Conservation (phyloP, 2,113 vertebrate genomes). For the Pica pica region DNA sequence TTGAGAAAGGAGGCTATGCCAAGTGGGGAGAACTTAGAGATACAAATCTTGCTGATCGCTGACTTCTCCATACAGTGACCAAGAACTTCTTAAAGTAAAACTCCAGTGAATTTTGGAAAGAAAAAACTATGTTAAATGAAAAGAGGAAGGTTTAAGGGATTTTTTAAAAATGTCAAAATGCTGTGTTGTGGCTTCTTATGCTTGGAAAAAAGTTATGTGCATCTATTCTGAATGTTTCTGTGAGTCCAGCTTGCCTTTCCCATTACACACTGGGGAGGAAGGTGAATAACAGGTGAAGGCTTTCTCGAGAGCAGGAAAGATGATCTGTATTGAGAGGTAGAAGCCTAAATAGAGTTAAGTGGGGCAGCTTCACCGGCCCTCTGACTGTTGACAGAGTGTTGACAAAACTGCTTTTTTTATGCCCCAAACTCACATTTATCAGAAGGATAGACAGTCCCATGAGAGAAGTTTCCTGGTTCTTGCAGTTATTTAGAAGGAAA, state of each 20-base stretch:
- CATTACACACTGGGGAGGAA: neutral
- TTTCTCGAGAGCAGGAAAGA: neutral
- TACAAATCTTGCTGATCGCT: accelerated
- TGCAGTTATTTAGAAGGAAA: neutral
- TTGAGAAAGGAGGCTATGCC: neutral
- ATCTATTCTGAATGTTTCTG: neutral
- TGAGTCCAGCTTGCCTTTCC: neutral
- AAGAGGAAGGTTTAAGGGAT: neutral
- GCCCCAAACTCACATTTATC: neutral
- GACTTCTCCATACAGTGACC: neutral
- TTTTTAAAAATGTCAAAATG: neutral
- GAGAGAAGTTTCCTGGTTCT: neutral
- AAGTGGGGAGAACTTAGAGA: neutral
- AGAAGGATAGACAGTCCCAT: neutral
- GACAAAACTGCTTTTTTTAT: neutral
- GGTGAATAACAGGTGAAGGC: neutral
- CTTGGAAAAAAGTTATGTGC: neutral
- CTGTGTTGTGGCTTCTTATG: neutral
- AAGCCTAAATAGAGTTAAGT: neutral
- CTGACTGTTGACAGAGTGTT: neutral
- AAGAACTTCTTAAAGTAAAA: neutral
- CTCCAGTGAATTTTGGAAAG: neutral
- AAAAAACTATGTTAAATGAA: neutral
- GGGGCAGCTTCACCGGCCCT: neutral
- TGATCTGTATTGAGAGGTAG: neutral